Percentiles rank a stretch among this genome's conserved stretches.
phyloP scores from a whole-genome alignment of 1,140 invertebrate species.

The Drosophila obscura region DNA sequence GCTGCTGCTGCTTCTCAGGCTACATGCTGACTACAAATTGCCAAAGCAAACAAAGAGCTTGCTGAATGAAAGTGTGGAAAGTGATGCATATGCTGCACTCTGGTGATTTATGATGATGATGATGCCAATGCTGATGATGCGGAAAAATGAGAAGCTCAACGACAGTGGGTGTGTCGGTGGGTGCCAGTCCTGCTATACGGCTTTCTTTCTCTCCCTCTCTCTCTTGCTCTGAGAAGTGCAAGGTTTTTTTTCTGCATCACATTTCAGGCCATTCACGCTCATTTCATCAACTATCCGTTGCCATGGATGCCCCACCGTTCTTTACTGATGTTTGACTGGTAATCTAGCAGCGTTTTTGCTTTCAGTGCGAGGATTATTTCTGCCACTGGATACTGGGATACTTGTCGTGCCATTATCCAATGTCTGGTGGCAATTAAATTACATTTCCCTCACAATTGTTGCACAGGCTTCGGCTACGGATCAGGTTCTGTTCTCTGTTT shows the following conservation, averaged over 20 bases:
- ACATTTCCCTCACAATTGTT: slow-evolving; percentile 67
- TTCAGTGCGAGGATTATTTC: slow-evolving; percentile 4
- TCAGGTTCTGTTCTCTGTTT: too few relatives aligned
- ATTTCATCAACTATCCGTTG: slow-evolving; percentile 28
- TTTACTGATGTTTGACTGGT: background rate
- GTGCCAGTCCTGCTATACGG: too few relatives aligned
- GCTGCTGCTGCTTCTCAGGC: background rate
- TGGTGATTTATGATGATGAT: slow-evolving; percentile 76
- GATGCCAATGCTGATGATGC: slow-evolving; percentile 48
- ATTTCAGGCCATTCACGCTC: slow-evolving; percentile 36
- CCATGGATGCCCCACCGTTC: background rate
- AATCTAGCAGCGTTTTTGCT: background rate
- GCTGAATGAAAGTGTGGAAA: slow-evolving; percentile 59
- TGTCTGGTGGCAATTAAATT: slow-evolving; percentile 51
- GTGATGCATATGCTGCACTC: slow-evolving; percentile 77
- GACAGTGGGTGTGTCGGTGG: background rate
- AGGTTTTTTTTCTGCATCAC: slow-evolving; percentile 20
- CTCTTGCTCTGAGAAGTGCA: slow-evolving; percentile 15
- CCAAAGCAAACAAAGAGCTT: slow-evolving; percentile 56
- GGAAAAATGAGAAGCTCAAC: slow-evolving; percentile 23
- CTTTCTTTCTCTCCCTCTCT: too few relatives aligned
- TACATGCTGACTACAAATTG: slow-evolving; percentile 41
- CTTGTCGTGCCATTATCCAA: slow-evolving; percentile 10
- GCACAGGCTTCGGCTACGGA: slow-evolving; percentile 28
- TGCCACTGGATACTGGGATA: slow-evolving; percentile 24